Conservation (phyloP, 2,888 invertebrate genomes). For the Apotomis betuletana region DNA sequence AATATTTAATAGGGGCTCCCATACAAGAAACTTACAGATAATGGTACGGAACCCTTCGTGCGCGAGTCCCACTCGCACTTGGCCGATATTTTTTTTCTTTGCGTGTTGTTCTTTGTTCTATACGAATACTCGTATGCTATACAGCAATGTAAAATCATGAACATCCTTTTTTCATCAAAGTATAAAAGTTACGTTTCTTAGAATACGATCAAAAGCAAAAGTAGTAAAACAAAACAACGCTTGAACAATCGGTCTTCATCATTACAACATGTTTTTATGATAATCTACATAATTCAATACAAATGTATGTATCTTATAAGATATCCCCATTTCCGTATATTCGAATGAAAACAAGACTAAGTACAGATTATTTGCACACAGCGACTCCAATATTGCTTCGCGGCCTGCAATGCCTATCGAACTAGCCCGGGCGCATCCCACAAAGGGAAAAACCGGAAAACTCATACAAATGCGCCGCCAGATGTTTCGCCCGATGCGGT, state of each 20-base stretch:
- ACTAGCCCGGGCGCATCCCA: slow-evolving; percentile 37
- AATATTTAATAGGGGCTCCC: no score
- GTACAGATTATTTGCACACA: slow-evolving; percentile 40
- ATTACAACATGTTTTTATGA: neutral
- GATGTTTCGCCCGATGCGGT: slow-evolving; percentile 29
- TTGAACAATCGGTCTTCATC: neutral
- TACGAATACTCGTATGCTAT: no score
- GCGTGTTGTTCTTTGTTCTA: no score
- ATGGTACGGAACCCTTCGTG: no score
- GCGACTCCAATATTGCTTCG: slow-evolving; percentile 43
- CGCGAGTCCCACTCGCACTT: no score
- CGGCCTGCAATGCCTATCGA: slow-evolving; percentile 36
- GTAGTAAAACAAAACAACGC: no score
- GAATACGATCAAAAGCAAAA: no score
- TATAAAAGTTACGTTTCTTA: no score
- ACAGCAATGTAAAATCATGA: no score
- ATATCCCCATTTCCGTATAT: slow-evolving; percentile 20
- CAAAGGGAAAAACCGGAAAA: slow-evolving; percentile 49
- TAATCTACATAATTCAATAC: neutral
- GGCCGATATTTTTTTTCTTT: no score
- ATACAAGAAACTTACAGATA: no score
- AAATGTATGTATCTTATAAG: slow-evolving; percentile 7
- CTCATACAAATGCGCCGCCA: slow-evolving; percentile 51
- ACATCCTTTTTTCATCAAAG: no score
- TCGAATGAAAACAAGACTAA: slow-evolving; percentile 25